A percentile compares a stretch with the other conserved stretches of the same genome.
phyloP scores from a whole-genome alignment of 92 coral and sea anemone genomes.

The Phymanthus crucifer region DNA sequence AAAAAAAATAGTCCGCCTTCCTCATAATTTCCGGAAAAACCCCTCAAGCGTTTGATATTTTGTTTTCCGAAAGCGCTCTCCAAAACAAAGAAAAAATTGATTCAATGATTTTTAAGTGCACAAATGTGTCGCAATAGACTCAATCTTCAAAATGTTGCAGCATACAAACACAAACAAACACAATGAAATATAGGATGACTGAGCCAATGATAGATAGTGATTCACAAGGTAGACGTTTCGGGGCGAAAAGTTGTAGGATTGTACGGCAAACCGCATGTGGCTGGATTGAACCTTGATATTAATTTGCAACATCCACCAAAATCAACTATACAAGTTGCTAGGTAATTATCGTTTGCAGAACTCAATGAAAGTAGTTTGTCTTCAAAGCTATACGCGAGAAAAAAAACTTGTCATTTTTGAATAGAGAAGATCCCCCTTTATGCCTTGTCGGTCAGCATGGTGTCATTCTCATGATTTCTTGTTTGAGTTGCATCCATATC shows the following conservation, averaged over 20 bases:
- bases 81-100: not conserved
- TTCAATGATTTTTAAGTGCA: not conserved
- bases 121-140: not conserved
- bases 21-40: not conserved
- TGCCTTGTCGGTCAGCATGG: too few species aligned
- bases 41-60: not conserved
- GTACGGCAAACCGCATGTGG: not conserved
- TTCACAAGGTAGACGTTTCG: not conserved
- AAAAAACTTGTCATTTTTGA: not conserved
- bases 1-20: not conserved
- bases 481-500: too few species aligned
- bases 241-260: not conserved
- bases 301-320: not conserved
- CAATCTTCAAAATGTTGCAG: not conserved
- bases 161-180: not conserved
- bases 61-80: not conserved
- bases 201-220: not conserved
- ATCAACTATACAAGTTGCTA: not conserved
- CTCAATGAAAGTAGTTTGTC: not conserved
- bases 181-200: not conserved
- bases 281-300: not conserved
- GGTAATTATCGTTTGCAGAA: not conserved
- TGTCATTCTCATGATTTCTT: too few species aligned
- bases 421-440: too few species aligned
- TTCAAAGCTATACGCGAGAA: too few species aligned